Evolutionary conservation across 2,113 vertebrate genomes (phyloP).

Genomic region (Ophiodon elongatus): DNA sequence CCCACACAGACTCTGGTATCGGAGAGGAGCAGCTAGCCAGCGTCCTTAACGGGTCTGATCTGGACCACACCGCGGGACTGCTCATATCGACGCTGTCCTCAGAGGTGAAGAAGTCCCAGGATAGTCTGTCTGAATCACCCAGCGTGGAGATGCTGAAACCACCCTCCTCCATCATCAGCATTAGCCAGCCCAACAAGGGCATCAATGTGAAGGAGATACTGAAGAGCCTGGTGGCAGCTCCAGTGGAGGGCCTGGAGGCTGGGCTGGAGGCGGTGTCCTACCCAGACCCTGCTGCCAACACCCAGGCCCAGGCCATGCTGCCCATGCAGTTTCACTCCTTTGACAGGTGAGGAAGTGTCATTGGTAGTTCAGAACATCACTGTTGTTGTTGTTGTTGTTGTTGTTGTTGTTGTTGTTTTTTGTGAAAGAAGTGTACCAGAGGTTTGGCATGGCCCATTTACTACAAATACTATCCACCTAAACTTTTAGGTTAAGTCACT

Average conservation of each 20-base stretch:
- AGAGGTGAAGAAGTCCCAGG: constrained; percentile 91
- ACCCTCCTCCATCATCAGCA: constrained; percentile 88
- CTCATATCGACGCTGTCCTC: constrained; percentile 91
- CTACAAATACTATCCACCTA: not conserved
- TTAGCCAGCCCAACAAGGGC: constrained; percentile 91
- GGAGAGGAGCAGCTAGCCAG: constrained; percentile 89
- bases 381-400: too few relatives aligned
- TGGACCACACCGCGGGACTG: constrained; percentile 82
- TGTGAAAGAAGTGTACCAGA: not conserved
- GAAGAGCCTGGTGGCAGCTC: constrained; percentile 94
- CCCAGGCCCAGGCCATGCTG: constrained; percentile 89
- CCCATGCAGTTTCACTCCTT: constrained; percentile 99
- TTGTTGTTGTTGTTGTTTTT: too few relatives aligned
- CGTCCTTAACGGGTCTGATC: constrained; percentile 90
- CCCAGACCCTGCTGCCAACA: constrained; percentile 90
- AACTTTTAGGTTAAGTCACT: not conserved
- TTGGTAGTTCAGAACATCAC: not conserved
- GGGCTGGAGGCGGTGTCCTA: constrained; percentile 90
- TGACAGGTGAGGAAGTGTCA: constrained; percentile 89
- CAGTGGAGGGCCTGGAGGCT: constrained; percentile 89
- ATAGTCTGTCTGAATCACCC: constrained; percentile 87
- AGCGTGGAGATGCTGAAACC: constrained; percentile 85
- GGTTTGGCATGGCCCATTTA: not conserved
- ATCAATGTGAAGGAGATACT: constrained; percentile 97
- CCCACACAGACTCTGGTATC: constrained; percentile 92